A percentile compares a stretch with the other conserved stretches of the same genome.
These are phyloP conservation scores for Amiota minor DNA, from an alignment of 2,888 invertebrate genomes.

Conservation along the genomic window DNA sequence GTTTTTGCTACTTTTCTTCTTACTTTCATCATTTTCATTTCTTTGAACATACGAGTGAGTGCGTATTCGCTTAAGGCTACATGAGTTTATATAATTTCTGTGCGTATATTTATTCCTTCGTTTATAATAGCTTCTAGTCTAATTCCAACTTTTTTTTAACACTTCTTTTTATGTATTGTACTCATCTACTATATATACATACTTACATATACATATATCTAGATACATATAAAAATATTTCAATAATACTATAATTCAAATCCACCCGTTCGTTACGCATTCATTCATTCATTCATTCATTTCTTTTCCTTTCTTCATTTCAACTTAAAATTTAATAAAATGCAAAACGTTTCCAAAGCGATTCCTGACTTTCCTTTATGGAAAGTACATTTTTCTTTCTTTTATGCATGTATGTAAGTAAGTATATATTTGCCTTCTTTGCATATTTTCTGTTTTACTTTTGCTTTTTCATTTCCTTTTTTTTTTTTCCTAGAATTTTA, in stretches of 20 bases:
- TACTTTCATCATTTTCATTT: too few relatives aligned
- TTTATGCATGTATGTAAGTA: conserved; percentile 31
- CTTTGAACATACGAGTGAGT: too few relatives aligned
- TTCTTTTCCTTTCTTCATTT: conserved; percentile 13
- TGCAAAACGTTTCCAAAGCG: conserved; percentile 23
- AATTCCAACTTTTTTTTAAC: too few relatives aligned
- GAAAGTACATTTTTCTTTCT: conserved; percentile 38
- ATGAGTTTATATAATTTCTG: too few relatives aligned
- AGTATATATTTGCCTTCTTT: not conserved
- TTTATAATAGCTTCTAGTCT: too few relatives aligned
- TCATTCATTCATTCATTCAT: not conserved
- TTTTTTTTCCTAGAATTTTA: too few relatives aligned
- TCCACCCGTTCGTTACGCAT: too few relatives aligned
- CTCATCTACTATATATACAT: not conserved
- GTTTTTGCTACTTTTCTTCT: not conserved
- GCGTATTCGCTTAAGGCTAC: too few relatives aligned
- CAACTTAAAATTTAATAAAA: conserved; percentile 20
- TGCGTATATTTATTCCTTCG: too few relatives aligned
- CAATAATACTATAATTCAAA: conserved; percentile 21
- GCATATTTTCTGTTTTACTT: not conserved
- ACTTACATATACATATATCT: not conserved
- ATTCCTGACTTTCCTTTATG: conserved; percentile 50
- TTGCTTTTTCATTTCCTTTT: not conserved
- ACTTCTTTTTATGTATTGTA: not conserved
- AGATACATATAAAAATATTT: not conserved